Conservation (phyloP, 2,797 vertebrate species). For the Coendou prehensilis region DNA sequence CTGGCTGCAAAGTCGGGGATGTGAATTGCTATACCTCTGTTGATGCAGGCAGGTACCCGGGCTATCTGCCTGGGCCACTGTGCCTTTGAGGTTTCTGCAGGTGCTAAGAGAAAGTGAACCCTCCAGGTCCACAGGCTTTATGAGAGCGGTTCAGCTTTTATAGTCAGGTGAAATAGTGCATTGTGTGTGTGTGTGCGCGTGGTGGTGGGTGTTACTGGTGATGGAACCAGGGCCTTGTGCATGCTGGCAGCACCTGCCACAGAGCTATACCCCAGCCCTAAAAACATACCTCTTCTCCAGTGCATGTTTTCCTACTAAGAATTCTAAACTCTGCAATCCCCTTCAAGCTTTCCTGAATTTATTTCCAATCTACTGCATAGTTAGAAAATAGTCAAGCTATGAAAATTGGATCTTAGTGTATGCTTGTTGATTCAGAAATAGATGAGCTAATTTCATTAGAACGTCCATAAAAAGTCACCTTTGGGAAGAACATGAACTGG, state of each 20-base stretch:
- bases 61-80: no score
- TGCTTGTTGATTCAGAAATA: conserved; percentile 49
- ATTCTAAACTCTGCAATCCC: neutral
- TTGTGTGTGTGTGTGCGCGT: neutral
- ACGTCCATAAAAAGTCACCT: conserved; percentile 55
- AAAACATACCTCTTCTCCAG: neutral
- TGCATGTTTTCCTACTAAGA: neutral
- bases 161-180: neutral
- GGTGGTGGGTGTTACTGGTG: neutral
- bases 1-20: accelerated
- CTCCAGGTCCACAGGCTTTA: no score
- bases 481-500: conserved; percentile 38
- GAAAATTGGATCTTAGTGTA: conserved; percentile 44
- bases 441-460: conserved; percentile 58
- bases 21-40: neutral
- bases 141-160: neutral
- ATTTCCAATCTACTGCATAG: neutral
- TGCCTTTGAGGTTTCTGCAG: no score
- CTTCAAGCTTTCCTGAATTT: conserved; percentile 12
- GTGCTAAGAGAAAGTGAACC: neutral
- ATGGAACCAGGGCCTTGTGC: neutral
- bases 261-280: neutral
- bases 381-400: conserved; percentile 13
- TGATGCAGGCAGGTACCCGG: accelerated
- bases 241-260: neutral